Evolutionary conservation across 2,888 invertebrate species (phyloP).

Genomic region (Drosophila kuntzei): DNA sequence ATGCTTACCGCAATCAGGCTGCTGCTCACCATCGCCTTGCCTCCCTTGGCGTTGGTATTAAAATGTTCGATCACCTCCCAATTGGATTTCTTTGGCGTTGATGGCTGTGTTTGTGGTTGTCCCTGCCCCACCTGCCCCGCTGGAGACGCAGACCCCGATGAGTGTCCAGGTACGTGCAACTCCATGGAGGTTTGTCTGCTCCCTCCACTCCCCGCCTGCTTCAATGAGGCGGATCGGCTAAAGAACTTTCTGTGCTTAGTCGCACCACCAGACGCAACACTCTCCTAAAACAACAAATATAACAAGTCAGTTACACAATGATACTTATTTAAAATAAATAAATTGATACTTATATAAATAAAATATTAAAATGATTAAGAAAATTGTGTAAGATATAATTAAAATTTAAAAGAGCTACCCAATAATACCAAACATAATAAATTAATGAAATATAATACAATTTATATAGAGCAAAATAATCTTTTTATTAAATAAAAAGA

Average conservation of each 20-base stretch:
- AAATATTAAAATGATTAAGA: no score
- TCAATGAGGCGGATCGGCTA: slow-evolving; percentile 87
- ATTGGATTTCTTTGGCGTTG: slow-evolving; percentile 92
- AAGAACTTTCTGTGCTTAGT: slow-evolving; percentile 84
- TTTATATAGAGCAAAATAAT: no score
- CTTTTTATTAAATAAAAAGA: no score
- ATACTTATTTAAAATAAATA: no score
- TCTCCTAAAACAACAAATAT: slow-evolving; percentile 30
- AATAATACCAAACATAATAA: no score
- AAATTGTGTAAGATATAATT: no score
- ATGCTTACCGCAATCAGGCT: slow-evolving; percentile 88
- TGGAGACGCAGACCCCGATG: slow-evolving; percentile 44
- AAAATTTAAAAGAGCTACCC: no score
- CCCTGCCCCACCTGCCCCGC: slow-evolving; percentile 53
- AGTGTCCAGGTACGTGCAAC: slow-evolving; percentile 80
- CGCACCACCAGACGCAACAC: not conserved
- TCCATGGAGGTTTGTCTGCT: slow-evolving; percentile 83
- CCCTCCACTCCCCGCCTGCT: slow-evolving; percentile 85
- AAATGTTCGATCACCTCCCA: slow-evolving; percentile 97
- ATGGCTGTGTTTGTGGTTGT: slow-evolving; percentile 86
- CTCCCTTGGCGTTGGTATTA: slow-evolving; percentile 88
- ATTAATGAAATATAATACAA: no score
- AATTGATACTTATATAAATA: no score
- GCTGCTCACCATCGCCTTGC: slow-evolving; percentile 88
- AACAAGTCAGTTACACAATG: not conserved